Evolutionary conservation across 2,113 vertebrate species (phyloP), one percentile per base, ranked within the genome.

Genomic region (Charadrius vociferus): DNA sequence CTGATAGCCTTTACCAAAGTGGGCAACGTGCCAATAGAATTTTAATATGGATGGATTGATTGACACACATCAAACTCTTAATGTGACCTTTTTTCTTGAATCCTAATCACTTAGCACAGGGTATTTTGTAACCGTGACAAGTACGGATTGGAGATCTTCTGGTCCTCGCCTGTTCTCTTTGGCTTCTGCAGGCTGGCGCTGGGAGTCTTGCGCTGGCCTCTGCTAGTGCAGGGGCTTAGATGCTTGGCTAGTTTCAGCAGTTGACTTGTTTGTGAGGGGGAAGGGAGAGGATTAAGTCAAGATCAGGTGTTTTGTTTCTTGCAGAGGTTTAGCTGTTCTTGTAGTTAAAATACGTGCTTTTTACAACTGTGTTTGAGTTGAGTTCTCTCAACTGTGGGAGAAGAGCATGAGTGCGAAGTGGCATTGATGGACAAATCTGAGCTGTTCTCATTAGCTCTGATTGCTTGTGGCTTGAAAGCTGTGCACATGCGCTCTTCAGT

Each of bases 1-100:
- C 3, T 18, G 43, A 37, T 18, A 52, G 50, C 39, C 27, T 62
- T 81, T 90, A 30, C 26, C 19, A 41, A 68, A 84, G 7, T n/a
- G n/a, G 45, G 4, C 18, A 59, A 16, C 0, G 5, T 81, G 55
- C 45, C 45, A n/a, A 2, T 9, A 55, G 12, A n/a, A 3, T 39
- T 80, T 52, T n/a, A 47, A 22, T 36, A 1, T 39, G 37, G 4
- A 20, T 52, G 8, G 13, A 4, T 56, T 68, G 79, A 32, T 36
- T 49, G 53, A 26, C 34, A 23, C 8, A 4, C 43, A 22, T 79
- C 43, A 62, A 27, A 29, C 49, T 91, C 24, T 49, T 14, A 50
- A 9, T 7, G 6, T 50, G 74, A 68, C 39, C 52, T 90, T 62
- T 78, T 71, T 61, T 81, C 20, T 74, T 81, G 63, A 81, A 47